Evolutionary conservation across 2,888 invertebrate species (phyloP), one percentile per base, ranked within the genome.

Genomic region (Mycalesis mineus): DNA sequence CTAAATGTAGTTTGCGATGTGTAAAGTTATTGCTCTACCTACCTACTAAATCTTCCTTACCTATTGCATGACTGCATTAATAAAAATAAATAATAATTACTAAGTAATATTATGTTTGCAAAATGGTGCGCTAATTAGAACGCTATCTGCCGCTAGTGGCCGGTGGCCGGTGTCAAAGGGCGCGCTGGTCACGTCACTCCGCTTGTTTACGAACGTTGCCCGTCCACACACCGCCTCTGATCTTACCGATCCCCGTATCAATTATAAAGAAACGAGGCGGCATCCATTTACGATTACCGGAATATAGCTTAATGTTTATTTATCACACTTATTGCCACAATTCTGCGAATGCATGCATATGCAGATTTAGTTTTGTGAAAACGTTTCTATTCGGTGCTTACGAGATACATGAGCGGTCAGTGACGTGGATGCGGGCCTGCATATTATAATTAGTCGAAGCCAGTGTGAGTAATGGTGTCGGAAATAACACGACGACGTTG

Each of bases 361-460:
- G 55, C 42, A 56, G 55, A 62, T 62, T 65, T 61, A 47, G 49
- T 55, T 60, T 57, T 62, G 57, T 58, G 55, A 63, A 60, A 49
- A 58, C 62, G 11, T 33, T 29, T 8, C 60, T 64, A 65, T 68
- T 67, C 64, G 64, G 64, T 63, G 22, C 22, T 22, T 22, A 58
- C 65, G 65, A 70, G 68, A 72, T 71, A 71, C 71, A 68, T 66
- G 71, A 75, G 74, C 78, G 78, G 78, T 78, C 78, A 77, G 75
- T 77, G 78, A 74, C 71, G 75, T 73, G 73, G 68, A 65, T 77
- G 77, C 74, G 78, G 77, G 81, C 82, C 78, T 79, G 76, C 78
- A 80, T 87, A 84, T 88, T 88, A 88, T 86, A 88, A 89, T 89
- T 89, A 89, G 88, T 85, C 72, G 80, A 80, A 79, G 85, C 80